Percentiles rank a stretch among this genome's conserved stretches.
Evolutionary conservation across 2,888 invertebrate species (phyloP).

Genomic region (Apotomis capreana): DNA sequence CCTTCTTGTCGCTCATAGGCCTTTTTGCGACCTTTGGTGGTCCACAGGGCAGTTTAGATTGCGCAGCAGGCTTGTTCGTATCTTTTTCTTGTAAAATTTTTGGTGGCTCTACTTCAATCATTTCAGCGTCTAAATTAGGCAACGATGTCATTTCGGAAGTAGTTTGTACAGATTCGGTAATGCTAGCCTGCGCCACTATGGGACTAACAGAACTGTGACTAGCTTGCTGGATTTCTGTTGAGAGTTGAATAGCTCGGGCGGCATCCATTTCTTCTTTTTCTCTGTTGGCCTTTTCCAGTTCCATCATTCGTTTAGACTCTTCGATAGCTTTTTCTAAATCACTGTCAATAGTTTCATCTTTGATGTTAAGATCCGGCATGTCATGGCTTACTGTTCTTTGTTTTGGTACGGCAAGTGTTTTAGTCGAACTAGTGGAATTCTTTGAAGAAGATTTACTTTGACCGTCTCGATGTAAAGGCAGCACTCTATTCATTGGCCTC

Average conservation of each 20-base stretch:
- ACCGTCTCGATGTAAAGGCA: conserved; percentile 89
- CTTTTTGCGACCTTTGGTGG: conserved; percentile 70
- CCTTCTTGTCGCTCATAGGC: conserved; percentile 67
- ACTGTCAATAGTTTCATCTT: conserved; percentile 80
- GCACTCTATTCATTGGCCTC: conserved; percentile 90
- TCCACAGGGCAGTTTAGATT: conserved; percentile 57
- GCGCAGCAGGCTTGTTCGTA: conserved; percentile 59
- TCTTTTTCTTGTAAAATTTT: conserved; percentile 74
- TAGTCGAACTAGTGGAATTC: conserved; percentile 60
- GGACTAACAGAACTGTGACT: conserved; percentile 62
- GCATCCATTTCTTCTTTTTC: conserved; percentile 77
- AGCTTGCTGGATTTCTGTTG: conserved; percentile 66
- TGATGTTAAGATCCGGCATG: conserved; percentile 80
- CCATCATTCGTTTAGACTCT: conserved; percentile 80
- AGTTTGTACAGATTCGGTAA: conserved; percentile 52
- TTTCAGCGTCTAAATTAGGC: conserved; percentile 70
- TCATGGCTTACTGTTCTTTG: conserved; percentile 74
- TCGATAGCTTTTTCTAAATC: conserved; percentile 79
- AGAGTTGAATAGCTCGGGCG: conserved; percentile 67
- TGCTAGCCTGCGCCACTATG: conserved; percentile 50
- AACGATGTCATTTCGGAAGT: conserved; percentile 69
- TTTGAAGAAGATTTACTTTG: conserved; percentile 78
- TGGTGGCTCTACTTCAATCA: conserved; percentile 68
- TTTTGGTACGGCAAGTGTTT: conserved; percentile 62
- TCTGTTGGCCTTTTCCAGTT: conserved; percentile 72